Evolutionary conservation across 2,113 vertebrate genomes (phyloP).

Genomic region (Bostrychus sinensis): DNA sequence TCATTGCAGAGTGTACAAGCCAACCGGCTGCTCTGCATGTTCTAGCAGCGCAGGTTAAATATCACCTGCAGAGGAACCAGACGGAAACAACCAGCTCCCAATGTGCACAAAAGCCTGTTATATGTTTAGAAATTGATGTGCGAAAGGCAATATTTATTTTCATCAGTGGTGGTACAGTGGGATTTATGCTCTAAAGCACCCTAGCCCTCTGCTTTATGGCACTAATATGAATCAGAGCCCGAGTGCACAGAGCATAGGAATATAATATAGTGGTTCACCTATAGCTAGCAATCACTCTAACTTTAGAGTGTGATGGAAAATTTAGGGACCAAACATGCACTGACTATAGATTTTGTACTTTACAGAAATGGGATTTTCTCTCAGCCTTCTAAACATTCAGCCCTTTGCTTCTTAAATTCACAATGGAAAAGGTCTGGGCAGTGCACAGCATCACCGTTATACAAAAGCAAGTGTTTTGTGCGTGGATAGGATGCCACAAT

Average conservation of each 20-base stretch:
- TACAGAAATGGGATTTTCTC: background rate
- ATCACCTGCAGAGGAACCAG: background rate
- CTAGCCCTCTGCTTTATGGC: constrained; percentile 62
- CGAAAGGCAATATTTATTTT: constrained; percentile 30
- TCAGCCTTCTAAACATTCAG: background rate
- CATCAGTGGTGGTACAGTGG: constrained; percentile 28
- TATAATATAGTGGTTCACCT: constrained; percentile 43
- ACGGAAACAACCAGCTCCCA: constrained; percentile 4
- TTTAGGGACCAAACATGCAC: constrained; percentile 2
- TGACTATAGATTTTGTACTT: background rate
- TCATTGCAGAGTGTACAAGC: background rate
- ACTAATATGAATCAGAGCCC: constrained; percentile 64
- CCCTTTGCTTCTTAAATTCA: too few relatives aligned
- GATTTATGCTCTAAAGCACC: constrained; percentile 69
- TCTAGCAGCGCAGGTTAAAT: background rate
- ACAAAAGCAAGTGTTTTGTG: too few relatives aligned
- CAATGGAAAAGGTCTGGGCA: too few relatives aligned
- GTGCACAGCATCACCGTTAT: too few relatives aligned
- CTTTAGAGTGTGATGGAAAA: too few relatives aligned
- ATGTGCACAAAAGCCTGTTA: background rate
- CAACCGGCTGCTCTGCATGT: background rate
- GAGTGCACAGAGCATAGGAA: constrained; percentile 47
- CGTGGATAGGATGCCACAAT: too few relatives aligned
- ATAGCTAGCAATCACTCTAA: constrained; percentile 31
- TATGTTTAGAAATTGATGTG: constrained; percentile 20